Evolutionary conservation across 2,888 invertebrate species (phyloP).

Genomic region (Lasioglossum figueresi): DNA sequence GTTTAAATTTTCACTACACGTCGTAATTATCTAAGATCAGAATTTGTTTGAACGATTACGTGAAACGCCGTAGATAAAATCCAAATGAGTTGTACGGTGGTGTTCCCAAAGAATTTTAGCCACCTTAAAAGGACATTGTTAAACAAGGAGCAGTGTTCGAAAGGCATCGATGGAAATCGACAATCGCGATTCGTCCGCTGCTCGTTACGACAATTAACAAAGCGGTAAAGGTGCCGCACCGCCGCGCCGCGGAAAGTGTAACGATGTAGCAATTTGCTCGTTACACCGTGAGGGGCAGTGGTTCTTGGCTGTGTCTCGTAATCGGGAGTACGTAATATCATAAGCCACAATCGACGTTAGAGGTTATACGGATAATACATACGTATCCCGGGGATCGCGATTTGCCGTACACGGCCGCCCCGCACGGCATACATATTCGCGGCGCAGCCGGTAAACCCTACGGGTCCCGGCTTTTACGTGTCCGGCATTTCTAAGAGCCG

Average conservation of each 20-base stretch:
- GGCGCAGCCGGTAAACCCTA: constrained; percentile 72
- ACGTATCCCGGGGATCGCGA: constrained; percentile 71
- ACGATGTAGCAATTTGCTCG: constrained; percentile 69
- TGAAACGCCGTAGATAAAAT: neutral
- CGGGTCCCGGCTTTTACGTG: constrained; percentile 76
- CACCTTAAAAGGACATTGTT: neutral
- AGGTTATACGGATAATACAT: constrained; percentile 69
- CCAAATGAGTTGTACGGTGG: neutral
- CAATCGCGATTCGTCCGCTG: constrained; percentile 7
- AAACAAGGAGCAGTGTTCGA: neutral
- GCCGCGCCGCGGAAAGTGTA: constrained; percentile 54
- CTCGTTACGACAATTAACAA: constrained; percentile 52
- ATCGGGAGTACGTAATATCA: constrained; percentile 68
- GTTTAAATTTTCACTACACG: too few relatives aligned
- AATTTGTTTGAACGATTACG: neutral
- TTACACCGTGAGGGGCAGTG: constrained; percentile 45
- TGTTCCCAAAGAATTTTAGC: neutral
- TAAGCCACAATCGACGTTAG: constrained; percentile 70
- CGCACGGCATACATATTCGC: constrained; percentile 69
- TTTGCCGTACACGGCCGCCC: constrained; percentile 71
- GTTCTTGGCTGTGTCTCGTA: constrained; percentile 37
- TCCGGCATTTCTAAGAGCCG: constrained; percentile 76
- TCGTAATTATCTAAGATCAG: too few relatives aligned
- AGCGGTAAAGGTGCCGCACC: constrained; percentile 46
- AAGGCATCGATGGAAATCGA: constrained; percentile 21